A percentile compares a stretch with the other conserved stretches of the same genome.
phyloP scores from a whole-genome alignment of 1,140 invertebrate species.

The Phymastichus coffea region DNA sequence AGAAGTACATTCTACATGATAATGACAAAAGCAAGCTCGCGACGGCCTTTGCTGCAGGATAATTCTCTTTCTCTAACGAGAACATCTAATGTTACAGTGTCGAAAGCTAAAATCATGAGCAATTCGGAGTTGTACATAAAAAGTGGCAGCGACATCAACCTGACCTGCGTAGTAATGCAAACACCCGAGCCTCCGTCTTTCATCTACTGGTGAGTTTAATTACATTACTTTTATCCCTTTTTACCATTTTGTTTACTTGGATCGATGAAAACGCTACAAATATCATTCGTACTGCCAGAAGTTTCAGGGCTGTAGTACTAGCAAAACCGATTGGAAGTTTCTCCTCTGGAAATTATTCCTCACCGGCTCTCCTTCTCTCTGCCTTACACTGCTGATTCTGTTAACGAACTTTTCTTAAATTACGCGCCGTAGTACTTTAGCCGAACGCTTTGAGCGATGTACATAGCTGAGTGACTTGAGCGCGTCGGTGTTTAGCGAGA shows the following conservation, averaged over 20 bases:
- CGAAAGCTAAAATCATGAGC: slow-evolving; percentile 83
- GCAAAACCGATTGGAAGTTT: background rate
- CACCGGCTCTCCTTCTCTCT: no score
- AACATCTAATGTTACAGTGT: slow-evolving; percentile 67
- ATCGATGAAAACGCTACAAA: no score
- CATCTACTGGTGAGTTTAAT: slow-evolving; percentile 74
- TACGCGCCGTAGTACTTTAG: background rate
- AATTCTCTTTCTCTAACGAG: no score
- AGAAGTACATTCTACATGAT: no score
- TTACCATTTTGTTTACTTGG: no score
- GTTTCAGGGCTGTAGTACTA: background rate
- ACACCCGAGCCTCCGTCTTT: slow-evolving; percentile 86
- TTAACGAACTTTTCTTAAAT: background rate
- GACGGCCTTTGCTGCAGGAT: no score
- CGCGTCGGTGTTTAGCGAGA: no score
- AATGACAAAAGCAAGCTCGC: no score
- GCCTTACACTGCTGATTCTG: background rate
- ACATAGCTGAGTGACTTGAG: no score
- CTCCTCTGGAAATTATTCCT: background rate
- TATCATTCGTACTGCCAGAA: no score
- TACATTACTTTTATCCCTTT: background rate
- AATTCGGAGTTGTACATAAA: slow-evolving; percentile 83
- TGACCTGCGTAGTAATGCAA: slow-evolving; percentile 82
- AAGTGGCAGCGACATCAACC: slow-evolving; percentile 86
- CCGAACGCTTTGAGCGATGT: no score